phyloP scores from a whole-genome alignment of 2,888 invertebrate genomes.

The Ethmia dodecea region DNA sequence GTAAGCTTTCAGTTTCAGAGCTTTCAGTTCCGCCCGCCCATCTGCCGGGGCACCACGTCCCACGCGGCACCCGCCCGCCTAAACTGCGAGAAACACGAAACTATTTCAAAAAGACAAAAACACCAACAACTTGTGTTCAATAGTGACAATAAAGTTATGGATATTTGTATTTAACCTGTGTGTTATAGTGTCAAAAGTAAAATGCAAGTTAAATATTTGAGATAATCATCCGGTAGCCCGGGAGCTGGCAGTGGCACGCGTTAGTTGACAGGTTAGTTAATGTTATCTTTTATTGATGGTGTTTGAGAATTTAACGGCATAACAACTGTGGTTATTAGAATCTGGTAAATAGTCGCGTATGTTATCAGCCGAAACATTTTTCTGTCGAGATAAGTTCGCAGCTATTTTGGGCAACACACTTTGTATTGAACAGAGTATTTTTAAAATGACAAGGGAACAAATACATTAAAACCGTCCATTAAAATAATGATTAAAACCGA shows the following conservation, averaged over 20 bases:
- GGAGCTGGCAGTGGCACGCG: slow-evolving; percentile 32
- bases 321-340: no score
- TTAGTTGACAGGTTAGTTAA: slow-evolving; percentile 58
- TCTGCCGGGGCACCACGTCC: slow-evolving; percentile 19
- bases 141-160: slow-evolving; percentile 34
- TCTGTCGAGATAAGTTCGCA: no score
- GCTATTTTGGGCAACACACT: no score
- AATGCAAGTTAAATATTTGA: slow-evolving; percentile 47
- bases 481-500: no score
- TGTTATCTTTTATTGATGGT: no score
- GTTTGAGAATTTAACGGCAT: no score
- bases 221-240: slow-evolving; percentile 33
- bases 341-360: no score
- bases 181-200: slow-evolving; percentile 32
- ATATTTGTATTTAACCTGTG: slow-evolving; percentile 30
- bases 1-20: slow-evolving; percentile 16
- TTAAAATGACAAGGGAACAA: no score
- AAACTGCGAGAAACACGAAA: slow-evolving; percentile 9
- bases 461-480: no score
- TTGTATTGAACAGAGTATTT: no score
- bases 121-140: slow-evolving; percentile 23
- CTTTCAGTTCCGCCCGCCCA: slow-evolving; percentile 23
- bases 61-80: not conserved
- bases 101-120: slow-evolving; percentile 5
- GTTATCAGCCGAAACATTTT: no score